Evolutionary conservation across 2,113 vertebrate species (phyloP).

Genomic region (Cnemophilus loriae): DNA sequence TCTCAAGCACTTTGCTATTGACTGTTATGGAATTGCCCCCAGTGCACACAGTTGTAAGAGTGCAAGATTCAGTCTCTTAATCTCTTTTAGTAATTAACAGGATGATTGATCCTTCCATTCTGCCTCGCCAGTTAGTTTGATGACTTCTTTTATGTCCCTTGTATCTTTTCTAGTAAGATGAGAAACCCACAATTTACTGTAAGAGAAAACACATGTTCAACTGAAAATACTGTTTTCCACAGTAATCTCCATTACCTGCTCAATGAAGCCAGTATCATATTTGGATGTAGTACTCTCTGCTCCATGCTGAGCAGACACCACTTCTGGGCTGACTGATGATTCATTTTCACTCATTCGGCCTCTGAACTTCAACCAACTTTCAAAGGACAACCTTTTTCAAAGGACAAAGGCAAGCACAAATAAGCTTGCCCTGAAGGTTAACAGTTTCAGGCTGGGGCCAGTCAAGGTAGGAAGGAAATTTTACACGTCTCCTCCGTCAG

Average conservation of each 20-base stretch:
- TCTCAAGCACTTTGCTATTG: background rate
- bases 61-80: background rate
- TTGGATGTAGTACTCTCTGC: background rate
- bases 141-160: background rate
- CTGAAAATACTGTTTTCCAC: background rate
- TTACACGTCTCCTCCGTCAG: background rate
- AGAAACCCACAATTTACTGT: background rate
- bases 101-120: background rate
- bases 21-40: background rate
- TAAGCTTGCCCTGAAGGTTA: background rate
- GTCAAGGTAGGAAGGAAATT: background rate
- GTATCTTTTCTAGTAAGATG: background rate
- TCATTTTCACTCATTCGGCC: background rate
- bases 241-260: background rate
- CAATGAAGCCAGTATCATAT: background rate
- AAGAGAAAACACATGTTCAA: background rate
- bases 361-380: background rate
- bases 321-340: background rate
- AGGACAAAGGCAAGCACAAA: background rate
- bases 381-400: no score
- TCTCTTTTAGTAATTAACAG: background rate
- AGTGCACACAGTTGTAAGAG: background rate
- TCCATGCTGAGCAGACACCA: background rate
- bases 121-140: background rate
- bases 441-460: background rate